phyloP scores from a whole-genome alignment of 2,888 invertebrate species.

The Dermolepida albohirtum region DNA sequence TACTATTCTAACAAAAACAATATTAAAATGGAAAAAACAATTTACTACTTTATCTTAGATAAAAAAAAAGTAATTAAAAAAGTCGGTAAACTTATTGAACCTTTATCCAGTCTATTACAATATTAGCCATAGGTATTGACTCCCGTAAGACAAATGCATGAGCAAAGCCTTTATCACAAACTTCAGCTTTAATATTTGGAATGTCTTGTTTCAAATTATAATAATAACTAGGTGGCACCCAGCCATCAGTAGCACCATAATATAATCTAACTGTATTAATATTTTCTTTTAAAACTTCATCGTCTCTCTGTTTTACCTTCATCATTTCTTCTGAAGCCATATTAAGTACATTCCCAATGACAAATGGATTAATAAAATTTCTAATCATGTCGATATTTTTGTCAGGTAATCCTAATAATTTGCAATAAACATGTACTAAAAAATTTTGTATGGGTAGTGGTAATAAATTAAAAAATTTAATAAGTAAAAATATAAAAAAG shows the following conservation, averaged over 20 bases:
- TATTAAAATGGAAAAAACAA: too few relatives aligned
- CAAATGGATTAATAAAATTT: conserved; percentile 71
- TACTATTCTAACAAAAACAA: too few relatives aligned
- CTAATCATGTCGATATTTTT: conserved; percentile 67
- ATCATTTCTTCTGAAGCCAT: conserved; percentile 86
- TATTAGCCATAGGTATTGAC: conserved; percentile 69
- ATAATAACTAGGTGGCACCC: conserved; percentile 84
- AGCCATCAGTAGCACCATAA: conserved; percentile 83
- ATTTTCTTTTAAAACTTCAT: conserved; percentile 66
- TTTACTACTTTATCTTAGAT: too few relatives aligned
- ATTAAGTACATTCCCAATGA: conserved; percentile 74
- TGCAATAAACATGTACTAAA: conserved; percentile 70
- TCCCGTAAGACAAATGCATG: conserved; percentile 86
- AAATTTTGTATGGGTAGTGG: conserved; percentile 68
- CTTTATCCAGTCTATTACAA: conserved; percentile 58
- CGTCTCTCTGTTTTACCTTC: conserved; percentile 76
- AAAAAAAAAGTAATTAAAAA: conserved; percentile 6
- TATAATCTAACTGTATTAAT: conserved; percentile 79
- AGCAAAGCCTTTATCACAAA: conserved; percentile 72
- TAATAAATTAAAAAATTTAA: conserved; percentile 66
- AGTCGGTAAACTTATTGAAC: not conserved
- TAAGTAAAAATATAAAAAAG: conserved; percentile 63
- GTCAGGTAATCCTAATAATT: conserved; percentile 67
- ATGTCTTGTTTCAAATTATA: conserved; percentile 72
- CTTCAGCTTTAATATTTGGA: conserved; percentile 71